These are phyloP conservation scores for Dasysyrphus tricinctus DNA, from an alignment of 2,888 invertebrate genomes.

Conservation along the genomic window DNA sequence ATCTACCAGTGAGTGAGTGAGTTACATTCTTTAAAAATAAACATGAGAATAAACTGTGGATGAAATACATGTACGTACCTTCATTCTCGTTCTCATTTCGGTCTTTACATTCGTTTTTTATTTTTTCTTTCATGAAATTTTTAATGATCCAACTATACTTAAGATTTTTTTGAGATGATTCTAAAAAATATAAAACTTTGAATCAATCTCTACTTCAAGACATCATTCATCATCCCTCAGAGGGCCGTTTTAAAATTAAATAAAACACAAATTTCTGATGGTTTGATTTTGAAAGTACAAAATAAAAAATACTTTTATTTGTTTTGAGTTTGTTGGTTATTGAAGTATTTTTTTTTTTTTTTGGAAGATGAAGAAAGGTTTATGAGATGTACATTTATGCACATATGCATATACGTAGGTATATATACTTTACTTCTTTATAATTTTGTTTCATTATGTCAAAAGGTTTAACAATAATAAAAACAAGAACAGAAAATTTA, in stretches of 20 bases:
- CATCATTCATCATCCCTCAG: neutral
- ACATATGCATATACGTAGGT: conserved; percentile 1
- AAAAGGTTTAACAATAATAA: conserved; percentile 7
- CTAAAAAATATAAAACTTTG: too few species aligned
- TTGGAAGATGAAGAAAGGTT: conserved; percentile 30
- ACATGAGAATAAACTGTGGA: too few species aligned
- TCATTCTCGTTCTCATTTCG: too few species aligned
- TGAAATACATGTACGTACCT: too few species aligned
- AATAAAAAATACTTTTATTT: conserved; percentile 76
- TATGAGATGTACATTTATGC: conserved; percentile 37
- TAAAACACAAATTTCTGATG: conserved; percentile 68
- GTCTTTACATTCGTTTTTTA: too few species aligned
- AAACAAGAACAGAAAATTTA: conserved; percentile 8
- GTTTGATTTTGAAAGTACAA: conserved; percentile 77
- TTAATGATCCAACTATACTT: too few species aligned
- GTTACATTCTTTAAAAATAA: too few species aligned
- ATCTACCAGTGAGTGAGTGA: too few species aligned
- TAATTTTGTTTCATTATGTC: conserved; percentile 8
- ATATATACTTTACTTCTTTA: conserved; percentile 5
- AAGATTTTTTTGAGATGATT: too few species aligned
- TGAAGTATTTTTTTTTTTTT: conserved; percentile 30
- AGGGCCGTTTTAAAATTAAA: neutral
- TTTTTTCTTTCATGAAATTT: too few species aligned
- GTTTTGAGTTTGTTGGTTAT: conserved; percentile 26
- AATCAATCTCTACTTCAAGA: neutral